Evolutionary conservation across 2,888 invertebrate species (phyloP).

Genomic region (Xestia ashworthii): DNA sequence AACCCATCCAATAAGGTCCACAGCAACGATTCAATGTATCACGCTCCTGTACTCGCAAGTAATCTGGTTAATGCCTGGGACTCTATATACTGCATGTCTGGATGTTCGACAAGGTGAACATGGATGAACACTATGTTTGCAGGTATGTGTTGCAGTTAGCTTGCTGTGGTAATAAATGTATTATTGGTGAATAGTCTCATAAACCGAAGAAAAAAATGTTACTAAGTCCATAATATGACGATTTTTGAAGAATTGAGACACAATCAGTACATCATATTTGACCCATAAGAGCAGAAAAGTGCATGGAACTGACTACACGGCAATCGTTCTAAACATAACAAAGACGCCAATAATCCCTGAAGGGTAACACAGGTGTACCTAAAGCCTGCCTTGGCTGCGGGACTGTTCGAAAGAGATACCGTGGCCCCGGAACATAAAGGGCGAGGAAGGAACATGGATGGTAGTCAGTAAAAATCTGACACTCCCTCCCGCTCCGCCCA

Average conservation of each 20-base stretch:
- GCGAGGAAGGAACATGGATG: too few species aligned
- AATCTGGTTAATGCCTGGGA: slow-evolving; percentile 45
- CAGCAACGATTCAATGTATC: slow-evolving; percentile 12
- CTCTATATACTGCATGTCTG: slow-evolving; percentile 28
- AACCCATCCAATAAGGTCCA: not conserved
- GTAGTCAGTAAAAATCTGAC: too few species aligned
- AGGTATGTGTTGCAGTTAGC: not conserved
- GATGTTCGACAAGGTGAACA: slow-evolving; percentile 40
- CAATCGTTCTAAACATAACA: not conserved
- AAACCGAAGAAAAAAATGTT: not conserved
- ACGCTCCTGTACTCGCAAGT: slow-evolving; percentile 12
- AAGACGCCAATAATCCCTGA: too few species aligned
- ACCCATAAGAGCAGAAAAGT: not conserved
- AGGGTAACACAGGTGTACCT: too few species aligned
- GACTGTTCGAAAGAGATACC: too few species aligned
- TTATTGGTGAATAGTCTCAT: not conserved
- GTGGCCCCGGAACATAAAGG: too few species aligned
- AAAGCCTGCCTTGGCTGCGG: too few species aligned
- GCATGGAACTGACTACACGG: not conserved
- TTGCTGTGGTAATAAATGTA: not conserved
- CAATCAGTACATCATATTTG: not conserved
- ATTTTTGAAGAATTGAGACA: not conserved
- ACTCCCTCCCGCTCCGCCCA: too few species aligned
- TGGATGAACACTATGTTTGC: slow-evolving; percentile 11
- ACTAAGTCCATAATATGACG: not conserved